Evolutionary conservation across 1,140 invertebrate genomes (phyloP).

Genomic region (Streblospio benedicti): DNA sequence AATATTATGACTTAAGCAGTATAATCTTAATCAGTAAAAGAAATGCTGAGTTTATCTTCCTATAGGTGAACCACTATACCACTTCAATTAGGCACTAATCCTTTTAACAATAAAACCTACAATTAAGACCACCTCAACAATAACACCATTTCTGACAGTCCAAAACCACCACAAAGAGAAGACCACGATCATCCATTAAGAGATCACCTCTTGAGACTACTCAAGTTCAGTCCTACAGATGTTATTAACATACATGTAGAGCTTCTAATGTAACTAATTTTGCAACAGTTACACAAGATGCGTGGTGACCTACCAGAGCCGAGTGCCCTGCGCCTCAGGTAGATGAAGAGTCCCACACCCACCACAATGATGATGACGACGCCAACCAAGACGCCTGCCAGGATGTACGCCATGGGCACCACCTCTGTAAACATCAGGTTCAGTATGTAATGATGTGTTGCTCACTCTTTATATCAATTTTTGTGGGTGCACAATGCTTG

Average conservation of each 20-base stretch:
- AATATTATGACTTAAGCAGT: background rate
- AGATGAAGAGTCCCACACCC: slow-evolving; percentile 59
- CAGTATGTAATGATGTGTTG: too few relatives aligned
- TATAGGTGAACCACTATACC: background rate
- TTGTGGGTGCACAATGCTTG: too few relatives aligned
- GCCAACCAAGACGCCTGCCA: slow-evolving; percentile 57
- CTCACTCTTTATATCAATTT: too few relatives aligned
- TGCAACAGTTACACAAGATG: slow-evolving; percentile 1
- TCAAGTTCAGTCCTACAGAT: background rate
- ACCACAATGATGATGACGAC: slow-evolving; percentile 58
- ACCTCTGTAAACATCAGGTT: slow-evolving; percentile 54
- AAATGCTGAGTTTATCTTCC: background rate
- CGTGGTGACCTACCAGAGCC: slow-evolving; percentile 11
- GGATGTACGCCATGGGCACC: slow-evolving; percentile 57
- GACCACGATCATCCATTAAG: background rate
- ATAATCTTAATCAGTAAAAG: background rate
- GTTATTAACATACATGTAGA: too few relatives aligned
- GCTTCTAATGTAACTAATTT: too few relatives aligned
- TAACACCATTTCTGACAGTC: background rate
- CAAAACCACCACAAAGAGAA: background rate
- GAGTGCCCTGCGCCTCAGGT: slow-evolving; percentile 44
- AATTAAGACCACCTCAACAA: background rate
- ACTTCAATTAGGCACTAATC: too few relatives aligned
- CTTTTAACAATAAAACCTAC: too few relatives aligned
- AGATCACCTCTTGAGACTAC: background rate